Evolutionary conservation across 2,113 vertebrate species (phyloP).

Genomic region (Takifugu bimaculatus): DNA sequence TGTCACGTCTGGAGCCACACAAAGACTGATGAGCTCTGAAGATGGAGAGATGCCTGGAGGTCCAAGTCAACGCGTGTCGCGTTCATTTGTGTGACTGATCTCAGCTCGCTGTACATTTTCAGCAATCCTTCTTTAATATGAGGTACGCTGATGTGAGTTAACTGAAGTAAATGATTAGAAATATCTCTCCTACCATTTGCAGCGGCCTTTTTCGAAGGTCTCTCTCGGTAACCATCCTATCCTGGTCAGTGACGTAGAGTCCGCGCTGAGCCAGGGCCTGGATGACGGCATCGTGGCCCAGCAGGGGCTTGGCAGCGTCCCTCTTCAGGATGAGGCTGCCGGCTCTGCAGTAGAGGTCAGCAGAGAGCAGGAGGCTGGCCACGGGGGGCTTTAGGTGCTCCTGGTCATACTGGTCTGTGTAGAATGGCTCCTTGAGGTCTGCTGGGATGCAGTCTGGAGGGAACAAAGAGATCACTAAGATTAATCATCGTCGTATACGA

Average conservation of each 20-base stretch:
- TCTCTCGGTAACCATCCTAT: constrained; percentile 89
- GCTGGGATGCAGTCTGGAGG: constrained; percentile 85
- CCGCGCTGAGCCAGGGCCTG: constrained; percentile 94
- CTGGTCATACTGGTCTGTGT: constrained; percentile 97
- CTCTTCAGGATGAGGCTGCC: constrained; percentile 91
- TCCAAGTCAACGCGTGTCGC: background rate
- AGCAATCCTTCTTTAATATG: background rate
- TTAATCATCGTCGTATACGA: too few relatives aligned
- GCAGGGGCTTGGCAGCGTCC: constrained; percentile 84
- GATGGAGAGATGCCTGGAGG: constrained; percentile 3
- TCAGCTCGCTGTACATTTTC: background rate
- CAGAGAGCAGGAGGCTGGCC: constrained; percentile 88
- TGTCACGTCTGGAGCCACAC: constrained; percentile 18
- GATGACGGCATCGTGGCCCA: constrained; percentile 93
- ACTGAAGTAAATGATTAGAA: background rate
- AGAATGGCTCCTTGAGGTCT: constrained; percentile 90
- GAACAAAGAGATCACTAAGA: background rate
- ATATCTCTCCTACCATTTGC: constrained; percentile 85
- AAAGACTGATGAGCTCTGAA: constrained; percentile 2
- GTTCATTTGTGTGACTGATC: too few relatives aligned
- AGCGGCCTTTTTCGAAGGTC: constrained; percentile 93
- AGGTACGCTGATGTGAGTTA: background rate
- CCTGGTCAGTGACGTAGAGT: constrained; percentile 93
- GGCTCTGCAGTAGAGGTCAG: constrained; percentile 92
- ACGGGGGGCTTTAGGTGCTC: constrained; percentile 96